Evolutionary conservation across 2,797 vertebrate genomes (phyloP), one percentile per base, ranked within the genome.

Genomic region (Spheniscus humboldti): DNA sequence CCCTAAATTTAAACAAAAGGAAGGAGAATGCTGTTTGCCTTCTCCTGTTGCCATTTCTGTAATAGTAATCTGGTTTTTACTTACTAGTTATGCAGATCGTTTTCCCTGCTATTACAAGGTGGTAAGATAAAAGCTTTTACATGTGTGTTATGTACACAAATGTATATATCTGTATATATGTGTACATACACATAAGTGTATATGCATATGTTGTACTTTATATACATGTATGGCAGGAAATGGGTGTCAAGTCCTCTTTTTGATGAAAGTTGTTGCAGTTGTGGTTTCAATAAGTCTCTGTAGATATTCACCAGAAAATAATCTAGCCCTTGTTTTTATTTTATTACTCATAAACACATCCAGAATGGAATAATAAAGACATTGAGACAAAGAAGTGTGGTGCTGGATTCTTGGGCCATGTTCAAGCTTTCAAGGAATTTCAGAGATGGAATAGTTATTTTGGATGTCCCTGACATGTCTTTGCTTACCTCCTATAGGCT

Each of bases 401-500:
- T 89, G 53, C 68, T 94, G 59, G 20, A 52, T 88, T 64, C 43
- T 56, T 82, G 33, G 56, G 23, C 17, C 12, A 2, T 45, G 23
- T 75, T 75, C 18, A 60, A 39, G 48, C 15, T 92, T 53, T 83
- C 18, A 43, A 37, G 43, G 57, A 78, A 62, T 82, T 94, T 81
- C 41, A 31, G 72, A 84, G 57, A 7, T 62, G 28, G 10, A 24
- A 4, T 18, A 47, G 48, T 78, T 84, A 25, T 20, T 69, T 37
- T 62, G 47, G 23, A 35, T 91, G 64, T 74, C 16, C 17, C 56
- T 96, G 66, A 96, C 24, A 2, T 57, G 33, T 68, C 60, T 93
- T 47, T 84, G 33, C 48, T 83, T 97, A 18, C 86, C 20, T 92
- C 50, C 91, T 91, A 15, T 64, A 99, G 99, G 99, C 99, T 76